phyloP scores from a whole-genome alignment of 2,888 invertebrate genomes.

The Drosophila nigritarsus region DNA sequence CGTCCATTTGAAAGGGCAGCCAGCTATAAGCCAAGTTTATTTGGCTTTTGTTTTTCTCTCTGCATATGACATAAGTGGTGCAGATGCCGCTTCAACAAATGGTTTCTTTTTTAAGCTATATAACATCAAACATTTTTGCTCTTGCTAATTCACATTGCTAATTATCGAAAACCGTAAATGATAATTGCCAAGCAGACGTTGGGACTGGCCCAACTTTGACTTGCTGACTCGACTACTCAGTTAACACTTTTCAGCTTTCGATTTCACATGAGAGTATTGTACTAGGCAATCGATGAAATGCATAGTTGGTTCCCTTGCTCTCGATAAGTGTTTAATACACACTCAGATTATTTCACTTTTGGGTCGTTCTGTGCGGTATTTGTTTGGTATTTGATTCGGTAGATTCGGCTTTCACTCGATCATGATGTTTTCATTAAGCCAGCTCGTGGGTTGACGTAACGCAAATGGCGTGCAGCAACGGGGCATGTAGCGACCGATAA shows the following conservation, averaged over 20 bases:
- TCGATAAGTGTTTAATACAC: background rate
- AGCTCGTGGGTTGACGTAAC: slow-evolving; percentile 33
- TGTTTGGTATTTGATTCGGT: slow-evolving; percentile 21
- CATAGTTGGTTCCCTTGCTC: background rate
- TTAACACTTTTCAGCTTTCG: slow-evolving; percentile 59
- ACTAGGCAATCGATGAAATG: slow-evolving; percentile 15
- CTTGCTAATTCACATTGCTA: slow-evolving; percentile 44
- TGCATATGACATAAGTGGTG: slow-evolving; percentile 62
- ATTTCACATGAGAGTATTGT: slow-evolving; percentile 56
- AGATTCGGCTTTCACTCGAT: slow-evolving; percentile 28
- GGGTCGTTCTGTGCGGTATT: slow-evolving; percentile 16
- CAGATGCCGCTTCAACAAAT: slow-evolving; percentile 27
- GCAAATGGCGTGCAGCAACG: slow-evolving; percentile 14
- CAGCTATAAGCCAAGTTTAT: slow-evolving; percentile 14
- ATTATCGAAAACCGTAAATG: slow-evolving; percentile 52
- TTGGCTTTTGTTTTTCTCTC: slow-evolving; percentile 1
- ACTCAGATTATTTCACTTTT: slow-evolving; percentile 5
- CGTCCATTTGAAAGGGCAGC: slow-evolving; percentile 17
- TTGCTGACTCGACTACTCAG: slow-evolving; percentile 1
- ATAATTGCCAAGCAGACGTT: slow-evolving; percentile 52
- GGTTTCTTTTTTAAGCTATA: slow-evolving; percentile 32
- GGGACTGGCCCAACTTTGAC: background rate
- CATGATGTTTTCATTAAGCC: slow-evolving; percentile 41
- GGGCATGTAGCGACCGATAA: slow-evolving; percentile 10
- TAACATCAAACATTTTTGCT: slow-evolving; percentile 29